Base-by-base conservation (phyloP, 2,888 invertebrate genomes). In the Cheilosia impressa region DNA sequence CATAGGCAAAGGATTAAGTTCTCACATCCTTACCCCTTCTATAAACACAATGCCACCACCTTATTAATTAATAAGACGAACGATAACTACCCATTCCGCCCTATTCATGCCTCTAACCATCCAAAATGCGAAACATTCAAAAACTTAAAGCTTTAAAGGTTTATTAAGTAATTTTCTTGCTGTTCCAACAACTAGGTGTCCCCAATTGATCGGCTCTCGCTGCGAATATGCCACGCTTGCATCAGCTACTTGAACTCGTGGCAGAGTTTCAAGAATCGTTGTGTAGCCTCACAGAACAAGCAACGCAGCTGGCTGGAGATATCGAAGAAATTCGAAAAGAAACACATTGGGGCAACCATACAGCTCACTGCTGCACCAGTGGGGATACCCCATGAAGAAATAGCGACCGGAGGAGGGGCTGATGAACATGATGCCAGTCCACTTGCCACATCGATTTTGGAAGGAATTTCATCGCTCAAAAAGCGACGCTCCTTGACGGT, bases 181-280 rank as follows among this genome's bases (percentile, higher is more conserved):
- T 45, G 6, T 19, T 7, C 58, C 41, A 10, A 5, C 41, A 10
- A 5, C 15, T 17, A 92, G 92, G 90, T 92, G 73, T 89, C 90
- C 22, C 87, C 90, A 60, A 88, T 88, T 82, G 92, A 92, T 88
- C 90, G 90, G 15, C 88, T 92, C n/a, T 92, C 92, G 57, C 81
- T 91, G 81, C 88, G 91, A 41, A 91, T 92, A 76, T 92, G 92
- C 78, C 92, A 92, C 78, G 91, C 91, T 78, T 92, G 92, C 88
- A 92, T 92, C 78, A 92, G 92, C 87, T 92, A 91, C 87, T 88
- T 92, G 87, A 92, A 92, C 88, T 92, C 92, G 53, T 92, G 92
- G 92, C 92, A 92, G 89, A 92, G 92, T 87, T 92, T 92, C 88
- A 92, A 92, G 76, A 92, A 92, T 89, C 92, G 92, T 45, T 92